Conservation (phyloP, 2,888 invertebrate genomes). For the Diadegma fenestrale region DNA sequence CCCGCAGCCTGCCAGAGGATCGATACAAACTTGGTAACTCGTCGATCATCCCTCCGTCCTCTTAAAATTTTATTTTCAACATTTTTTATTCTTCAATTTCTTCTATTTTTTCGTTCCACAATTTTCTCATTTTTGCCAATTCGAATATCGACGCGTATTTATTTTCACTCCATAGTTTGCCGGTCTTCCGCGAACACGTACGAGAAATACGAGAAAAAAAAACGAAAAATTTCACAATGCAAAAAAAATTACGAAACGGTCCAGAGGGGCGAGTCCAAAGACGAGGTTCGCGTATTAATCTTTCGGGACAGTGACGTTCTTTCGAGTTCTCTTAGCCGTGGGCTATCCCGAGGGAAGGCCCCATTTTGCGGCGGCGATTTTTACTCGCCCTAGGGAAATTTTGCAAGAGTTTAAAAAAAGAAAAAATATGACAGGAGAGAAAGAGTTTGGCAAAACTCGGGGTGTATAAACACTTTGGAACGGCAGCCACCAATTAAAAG, state of each 20-base stretch:
- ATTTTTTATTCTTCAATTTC: slow-evolving; percentile 25
- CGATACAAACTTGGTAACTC: slow-evolving; percentile 70
- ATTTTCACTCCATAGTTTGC: not conserved
- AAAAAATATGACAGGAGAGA: slow-evolving; percentile 25
- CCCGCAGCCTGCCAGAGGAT: slow-evolving; percentile 69
- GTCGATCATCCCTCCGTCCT: slow-evolving; percentile 39
- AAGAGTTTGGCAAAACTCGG: slow-evolving; percentile 44
- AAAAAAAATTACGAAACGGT: slow-evolving; percentile 27
- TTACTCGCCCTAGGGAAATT: slow-evolving; percentile 24
- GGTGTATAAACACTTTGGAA: slow-evolving; percentile 63
- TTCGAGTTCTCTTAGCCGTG: slow-evolving; percentile 32
- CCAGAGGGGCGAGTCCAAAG: slow-evolving; percentile 47
- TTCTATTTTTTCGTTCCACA: slow-evolving; percentile 29
- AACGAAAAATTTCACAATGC: slow-evolving; percentile 21
- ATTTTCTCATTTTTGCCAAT: not conserved
- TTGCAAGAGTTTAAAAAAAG: slow-evolving; percentile 7
- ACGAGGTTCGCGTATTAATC: slow-evolving; percentile 77
- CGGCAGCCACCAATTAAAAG: slow-evolving; percentile 74
- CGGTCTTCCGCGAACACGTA: not conserved
- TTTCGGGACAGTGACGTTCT: slow-evolving; percentile 80
- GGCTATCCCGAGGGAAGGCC: slow-evolving; percentile 53
- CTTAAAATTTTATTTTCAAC: not conserved
- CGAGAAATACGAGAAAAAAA: not conserved
- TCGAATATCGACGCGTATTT: not conserved
- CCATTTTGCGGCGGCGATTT: slow-evolving; percentile 37